Evolutionary conservation across 1,140 invertebrate genomes (phyloP).

Genomic region (Phenacoccus solenopsis): DNA sequence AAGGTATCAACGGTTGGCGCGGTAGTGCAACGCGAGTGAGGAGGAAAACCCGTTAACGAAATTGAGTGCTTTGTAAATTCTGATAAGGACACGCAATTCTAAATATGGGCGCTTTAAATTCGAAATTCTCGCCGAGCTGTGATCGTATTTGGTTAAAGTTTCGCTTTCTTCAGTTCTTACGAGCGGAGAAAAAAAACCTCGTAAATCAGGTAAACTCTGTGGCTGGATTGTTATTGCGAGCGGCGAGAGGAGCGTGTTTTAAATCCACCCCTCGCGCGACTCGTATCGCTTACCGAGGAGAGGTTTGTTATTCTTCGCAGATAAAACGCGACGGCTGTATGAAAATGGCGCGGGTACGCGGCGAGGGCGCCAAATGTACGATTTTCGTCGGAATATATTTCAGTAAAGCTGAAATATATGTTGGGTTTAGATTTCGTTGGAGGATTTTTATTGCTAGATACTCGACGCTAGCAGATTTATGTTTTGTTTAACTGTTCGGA

Average conservation of each 20-base stretch:
- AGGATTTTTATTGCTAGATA: background rate
- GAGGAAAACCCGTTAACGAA: background rate
- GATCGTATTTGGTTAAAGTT: background rate
- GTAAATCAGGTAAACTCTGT: background rate
- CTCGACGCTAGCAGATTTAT: background rate
- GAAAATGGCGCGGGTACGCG: background rate
- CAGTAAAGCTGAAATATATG: background rate
- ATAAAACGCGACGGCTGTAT: background rate
- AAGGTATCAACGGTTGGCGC: no score
- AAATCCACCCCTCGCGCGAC: background rate
- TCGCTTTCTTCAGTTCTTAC: background rate
- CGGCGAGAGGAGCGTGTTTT: background rate
- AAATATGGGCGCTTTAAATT: background rate
- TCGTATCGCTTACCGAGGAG: no score
- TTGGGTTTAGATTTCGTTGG: background rate
- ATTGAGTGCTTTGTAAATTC: conserved; percentile 2
- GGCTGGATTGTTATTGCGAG: background rate
- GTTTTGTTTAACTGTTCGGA: background rate
- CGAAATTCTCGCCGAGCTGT: background rate
- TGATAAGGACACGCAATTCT: background rate
- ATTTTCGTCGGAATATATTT: background rate
- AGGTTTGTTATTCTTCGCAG: background rate
- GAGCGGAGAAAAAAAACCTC: background rate
- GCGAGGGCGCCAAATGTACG: background rate
- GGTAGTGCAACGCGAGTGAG: no score